Conservation (phyloP, 2,888 invertebrate genomes). For the Sminthurinus aureus region DNA sequence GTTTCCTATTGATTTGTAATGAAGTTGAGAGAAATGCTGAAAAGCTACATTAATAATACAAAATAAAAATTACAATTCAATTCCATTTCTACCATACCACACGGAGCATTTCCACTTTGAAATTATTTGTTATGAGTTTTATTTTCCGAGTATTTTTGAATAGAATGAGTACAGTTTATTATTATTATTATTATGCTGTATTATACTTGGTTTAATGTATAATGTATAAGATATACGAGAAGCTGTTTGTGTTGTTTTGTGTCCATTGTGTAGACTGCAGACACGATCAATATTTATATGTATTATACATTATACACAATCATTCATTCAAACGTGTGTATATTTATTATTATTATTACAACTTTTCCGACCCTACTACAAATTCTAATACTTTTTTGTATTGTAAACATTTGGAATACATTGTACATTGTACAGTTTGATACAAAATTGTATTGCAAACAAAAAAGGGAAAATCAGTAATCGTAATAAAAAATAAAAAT, state of each 20-base stretch:
- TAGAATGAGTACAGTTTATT: neutral
- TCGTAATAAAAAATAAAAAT: constrained; percentile 9
- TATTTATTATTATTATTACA: neutral
- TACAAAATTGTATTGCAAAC: neutral
- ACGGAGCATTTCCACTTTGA: neutral
- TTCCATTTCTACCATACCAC: too few species aligned
- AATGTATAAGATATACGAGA: neutral
- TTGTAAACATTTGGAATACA: too few species aligned
- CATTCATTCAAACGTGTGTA: too few species aligned
- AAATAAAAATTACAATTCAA: too few species aligned
- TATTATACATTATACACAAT: too few species aligned
- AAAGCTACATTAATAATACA: too few species aligned
- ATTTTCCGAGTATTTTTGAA: too few species aligned
- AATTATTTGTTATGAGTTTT: neutral
- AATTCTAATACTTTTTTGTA: neutral
- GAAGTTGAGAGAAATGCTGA: too few species aligned
- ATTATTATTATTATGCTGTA: neutral
- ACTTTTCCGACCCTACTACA: neutral
- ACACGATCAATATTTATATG: too few species aligned
- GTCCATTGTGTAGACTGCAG: neutral
- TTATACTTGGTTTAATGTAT: neutral
- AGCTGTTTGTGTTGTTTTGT: neutral
- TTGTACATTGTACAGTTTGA: neutral
- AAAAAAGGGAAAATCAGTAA: neutral
- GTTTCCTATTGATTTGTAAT: too few species aligned